These are phyloP conservation scores for Sminthopsis crassicaudata DNA, from an alignment of 2,113 vertebrate genomes.

Conservation along the genomic window DNA sequence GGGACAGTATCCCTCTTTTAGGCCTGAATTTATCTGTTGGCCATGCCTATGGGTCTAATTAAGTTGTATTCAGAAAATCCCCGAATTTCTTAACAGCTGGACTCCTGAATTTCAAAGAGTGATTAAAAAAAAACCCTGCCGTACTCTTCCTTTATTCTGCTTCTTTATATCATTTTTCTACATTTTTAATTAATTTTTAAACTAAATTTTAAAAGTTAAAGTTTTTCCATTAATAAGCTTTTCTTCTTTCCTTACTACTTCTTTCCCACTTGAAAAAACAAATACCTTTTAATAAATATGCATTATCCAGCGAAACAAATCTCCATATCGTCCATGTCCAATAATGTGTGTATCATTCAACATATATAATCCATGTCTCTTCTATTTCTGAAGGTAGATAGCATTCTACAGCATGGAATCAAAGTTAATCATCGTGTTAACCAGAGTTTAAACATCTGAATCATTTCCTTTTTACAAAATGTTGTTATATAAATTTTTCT, in stretches of 20 bases:
- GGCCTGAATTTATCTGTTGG: constrained; percentile 81
- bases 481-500: background rate
- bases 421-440: background rate
- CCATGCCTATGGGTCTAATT: constrained; percentile 83
- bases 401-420: background rate
- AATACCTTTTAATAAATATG: background rate
- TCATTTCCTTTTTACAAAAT: background rate
- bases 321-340: background rate
- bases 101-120: constrained; percentile 82
- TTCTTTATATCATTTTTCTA: background rate
- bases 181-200: background rate
- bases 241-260: background rate
- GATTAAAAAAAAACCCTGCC: constrained; percentile 76
- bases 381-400: background rate
- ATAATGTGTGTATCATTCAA: background rate
- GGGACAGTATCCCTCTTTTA: constrained; percentile 83
- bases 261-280: background rate
- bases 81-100: constrained; percentile 81
- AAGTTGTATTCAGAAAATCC: constrained; percentile 82
- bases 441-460: background rate
- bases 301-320: background rate
- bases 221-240: background rate
- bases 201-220: background rate
- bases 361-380: background rate
- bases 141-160: constrained; percentile 59